These are phyloP conservation scores for Agelas oroides DNA, from an alignment of 37 sponge, comb jelly and placozoan genomes.

Conservation along the genomic window DNA sequence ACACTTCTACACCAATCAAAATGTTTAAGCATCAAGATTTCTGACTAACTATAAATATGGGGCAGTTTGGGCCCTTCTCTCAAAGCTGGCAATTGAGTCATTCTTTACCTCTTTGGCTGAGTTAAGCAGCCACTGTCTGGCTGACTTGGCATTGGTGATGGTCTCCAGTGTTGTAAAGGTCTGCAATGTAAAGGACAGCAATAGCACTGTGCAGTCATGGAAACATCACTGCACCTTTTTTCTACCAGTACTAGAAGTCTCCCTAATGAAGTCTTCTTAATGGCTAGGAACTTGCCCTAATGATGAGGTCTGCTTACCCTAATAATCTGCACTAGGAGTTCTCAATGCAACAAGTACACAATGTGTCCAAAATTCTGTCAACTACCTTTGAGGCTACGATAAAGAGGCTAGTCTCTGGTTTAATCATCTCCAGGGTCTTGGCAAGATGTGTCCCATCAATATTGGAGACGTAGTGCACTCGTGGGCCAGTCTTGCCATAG, in stretches of 20 bases:
- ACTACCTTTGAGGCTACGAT: slow-evolving; percentile 95
- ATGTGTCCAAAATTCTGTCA: no score
- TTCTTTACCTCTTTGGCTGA: slow-evolving; percentile 82
- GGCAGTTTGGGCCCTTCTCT: no score
- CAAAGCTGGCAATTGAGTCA: no score
- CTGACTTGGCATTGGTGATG: slow-evolving; percentile 98
- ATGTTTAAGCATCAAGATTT: slow-evolving; percentile 3
- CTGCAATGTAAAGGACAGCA: slow-evolving; percentile 31
- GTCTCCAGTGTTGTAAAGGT: slow-evolving; percentile 99
- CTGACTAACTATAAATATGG: no score
- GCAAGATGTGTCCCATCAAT: slow-evolving; percentile 98
- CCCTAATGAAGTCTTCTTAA: no score
- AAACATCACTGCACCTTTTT: no score
- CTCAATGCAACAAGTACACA: no score
- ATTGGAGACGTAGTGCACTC: slow-evolving; percentile 97
- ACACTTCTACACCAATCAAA: not conserved
- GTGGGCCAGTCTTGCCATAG: slow-evolving; percentile 82
- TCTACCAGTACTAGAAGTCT: no score
- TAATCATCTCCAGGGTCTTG: slow-evolving; percentile 69
- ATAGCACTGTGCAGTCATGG: no score
- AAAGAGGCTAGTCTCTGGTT: slow-evolving; percentile 89
- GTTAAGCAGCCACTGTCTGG: slow-evolving; percentile 90
- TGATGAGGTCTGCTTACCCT: no score
- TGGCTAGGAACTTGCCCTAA: no score
- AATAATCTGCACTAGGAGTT: no score